Evolutionary conservation across 2,888 invertebrate species (phyloP), one percentile per base, ranked within the genome.

Genomic region (Calliphora vomitoria): DNA sequence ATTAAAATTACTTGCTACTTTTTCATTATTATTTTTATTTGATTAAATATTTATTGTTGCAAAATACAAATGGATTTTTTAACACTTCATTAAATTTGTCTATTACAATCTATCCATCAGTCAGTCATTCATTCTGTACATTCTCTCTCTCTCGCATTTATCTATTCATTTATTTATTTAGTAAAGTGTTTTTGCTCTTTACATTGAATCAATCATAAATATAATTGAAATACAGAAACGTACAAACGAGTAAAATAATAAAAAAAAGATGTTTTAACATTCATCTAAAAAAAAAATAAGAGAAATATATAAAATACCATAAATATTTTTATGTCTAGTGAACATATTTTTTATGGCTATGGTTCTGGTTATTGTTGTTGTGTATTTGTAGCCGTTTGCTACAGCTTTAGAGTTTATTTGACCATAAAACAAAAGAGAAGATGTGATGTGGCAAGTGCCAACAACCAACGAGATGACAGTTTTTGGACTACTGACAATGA

Each of bases 191-290:
- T 20, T 20, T 20, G 38, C 44, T 31, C 58, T 11, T 31, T 44
- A 62, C n/a, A 50, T 71, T 68, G 31, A 76, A 83, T 76, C 82
- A 83, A 76, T 83, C 76, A 76, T 76, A 82, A 82, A 82, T 76
- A 8, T 41, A 41, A 82, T 74, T 82, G 82, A 82, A 82, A 55
- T 35, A 58, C 31, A 31, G 13, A 74, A 74, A 66, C 15, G 20
- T 62, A 35, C 31, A 35, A 69, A 55, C 35, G 55, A 82, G 4
- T 4, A 10, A 13, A 18, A 31, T 15, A 53, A 31, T n/a, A n/a
- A 71, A 71, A 11, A 20, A 60, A 62, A 31, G 62, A 18, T 18
- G 13, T 53, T 62, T 18, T 31, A 11, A 31, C 35, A 38, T 53
- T 25, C 10, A 41, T 8, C 35, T 2, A 18, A 47, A 60, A 35